A percentile compares a stretch with the other conserved stretches of the same genome.
Conservation (phyloP, 2,888 invertebrate species). For the Yponomeuta evonymella region DNA sequence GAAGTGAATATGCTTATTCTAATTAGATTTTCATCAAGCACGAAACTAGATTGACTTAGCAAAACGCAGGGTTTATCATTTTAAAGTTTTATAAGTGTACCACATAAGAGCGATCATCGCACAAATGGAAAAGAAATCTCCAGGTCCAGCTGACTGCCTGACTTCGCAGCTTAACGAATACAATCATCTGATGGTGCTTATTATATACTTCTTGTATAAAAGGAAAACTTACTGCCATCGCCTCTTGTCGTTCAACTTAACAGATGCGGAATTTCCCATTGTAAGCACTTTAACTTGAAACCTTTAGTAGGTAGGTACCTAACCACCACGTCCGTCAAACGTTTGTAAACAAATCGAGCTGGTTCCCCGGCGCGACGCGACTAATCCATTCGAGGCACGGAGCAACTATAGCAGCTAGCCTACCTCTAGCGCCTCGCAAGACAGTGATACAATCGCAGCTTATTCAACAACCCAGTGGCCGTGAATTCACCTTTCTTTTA, state of each 20-base stretch:
- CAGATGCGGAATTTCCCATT: constrained; percentile 68
- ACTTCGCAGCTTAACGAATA: too few relatives aligned
- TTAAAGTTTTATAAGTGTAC: too few relatives aligned
- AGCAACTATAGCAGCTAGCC: constrained; percentile 3
- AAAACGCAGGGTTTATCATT: too few relatives aligned
- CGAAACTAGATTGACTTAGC: too few relatives aligned
- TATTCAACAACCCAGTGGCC: not conserved
- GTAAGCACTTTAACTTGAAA: not conserved
- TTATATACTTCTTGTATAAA: not conserved
- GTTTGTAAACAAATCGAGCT: constrained; percentile 15
- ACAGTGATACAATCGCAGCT: not conserved
- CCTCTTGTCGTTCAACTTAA: constrained; percentile 61
- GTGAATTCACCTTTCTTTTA: constrained; percentile 14
- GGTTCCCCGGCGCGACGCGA: not conserved
- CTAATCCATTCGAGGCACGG: constrained; percentile 4
- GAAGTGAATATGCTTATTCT: too few relatives aligned
- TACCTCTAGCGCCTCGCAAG: not conserved
- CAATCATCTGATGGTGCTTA: too few relatives aligned
- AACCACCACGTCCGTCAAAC: not conserved
- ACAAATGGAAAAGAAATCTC: too few relatives aligned
- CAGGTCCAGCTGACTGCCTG: too few relatives aligned
- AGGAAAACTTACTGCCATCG: constrained; percentile 62
- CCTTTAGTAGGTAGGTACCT: not conserved
- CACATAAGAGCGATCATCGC: too few relatives aligned
- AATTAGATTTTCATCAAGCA: too few relatives aligned